Base-by-base conservation (phyloP, 1,140 invertebrate genomes). In the Melipona quadrifasciata region DNA sequence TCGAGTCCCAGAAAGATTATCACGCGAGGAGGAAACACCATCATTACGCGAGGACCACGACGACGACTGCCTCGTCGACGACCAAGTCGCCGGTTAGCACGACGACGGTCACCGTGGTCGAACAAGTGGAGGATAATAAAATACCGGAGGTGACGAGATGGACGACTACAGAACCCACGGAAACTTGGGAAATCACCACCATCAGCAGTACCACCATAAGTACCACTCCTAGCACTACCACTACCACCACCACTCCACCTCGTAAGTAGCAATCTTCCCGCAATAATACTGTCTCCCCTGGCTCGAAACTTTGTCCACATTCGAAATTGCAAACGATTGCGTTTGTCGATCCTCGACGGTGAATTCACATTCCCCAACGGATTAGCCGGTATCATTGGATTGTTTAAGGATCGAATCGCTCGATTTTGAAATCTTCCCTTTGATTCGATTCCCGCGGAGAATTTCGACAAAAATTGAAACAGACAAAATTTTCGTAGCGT, bases 1-100 rank as follows among this genome's bases (percentile, higher is more conserved):
- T 98, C 87, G 97, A 98, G 93, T 97, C 98, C 12, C 98, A 98
- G 93, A 97, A 97, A 93, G 97, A 98, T 93, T 98, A 97, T 94
- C 97, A 98, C 93, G 96, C 90, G 83, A 94, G 88, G 81, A 95
- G 90, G 93, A 96, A 95, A 93, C 92, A 95, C 90, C 92, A 95
- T 95, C 92, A 95, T 94, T 85, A 93, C 94, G 95, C 89, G 86
- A 95, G 93, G 84, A 76, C 82, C 21, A 81, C 83, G 34, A 81
- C 94, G 72, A 93, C 90, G 83, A 90, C 88, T 16, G 79, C 76
- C 61, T 80, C 55, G 16, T 72, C 90, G 90, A 95, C 87, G 87
- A 93, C 90, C 70, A 91, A 84, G 87, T 91, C 91, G 80, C 92
- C 89, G 75, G 86, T 91, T 93, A 90, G 95, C 61, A 95, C 95